phyloP scores from a whole-genome alignment of 1,140 invertebrate species.

The Sminthurinus signatus region DNA sequence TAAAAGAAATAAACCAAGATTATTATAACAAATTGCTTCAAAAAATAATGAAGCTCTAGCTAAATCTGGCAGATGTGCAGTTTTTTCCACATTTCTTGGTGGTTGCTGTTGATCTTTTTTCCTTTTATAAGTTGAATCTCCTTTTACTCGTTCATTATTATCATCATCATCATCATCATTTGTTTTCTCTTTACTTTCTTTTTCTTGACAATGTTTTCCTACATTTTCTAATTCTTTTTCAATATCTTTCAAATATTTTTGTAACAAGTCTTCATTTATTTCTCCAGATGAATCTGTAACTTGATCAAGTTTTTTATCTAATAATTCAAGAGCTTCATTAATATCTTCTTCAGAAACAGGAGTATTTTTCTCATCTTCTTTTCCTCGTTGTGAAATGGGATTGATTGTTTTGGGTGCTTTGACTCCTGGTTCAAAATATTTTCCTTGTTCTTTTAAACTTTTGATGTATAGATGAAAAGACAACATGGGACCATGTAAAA shows the following conservation, averaged over 20 bases:
- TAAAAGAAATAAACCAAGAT: constrained; percentile 67
- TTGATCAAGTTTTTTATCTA: neutral
- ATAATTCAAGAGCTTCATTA: too few species aligned
- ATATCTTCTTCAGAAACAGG: neutral
- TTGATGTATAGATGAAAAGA: constrained; percentile 23
- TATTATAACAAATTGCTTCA: constrained; percentile 64
- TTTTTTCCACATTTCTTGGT: neutral
- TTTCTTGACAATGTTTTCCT: neutral
- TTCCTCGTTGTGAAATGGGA: neutral
- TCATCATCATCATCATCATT: too few species aligned
- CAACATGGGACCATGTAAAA: constrained; percentile 35
- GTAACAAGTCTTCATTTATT: neutral
- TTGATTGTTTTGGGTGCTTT: neutral
- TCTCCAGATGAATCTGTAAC: neutral
- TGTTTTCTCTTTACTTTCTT: neutral
- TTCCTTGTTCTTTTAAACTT: constrained; percentile 16
- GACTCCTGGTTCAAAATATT: constrained; percentile 8
- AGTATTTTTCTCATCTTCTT: neutral
- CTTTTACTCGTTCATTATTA: too few species aligned
- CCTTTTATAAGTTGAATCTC: neutral
- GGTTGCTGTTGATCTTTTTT: neutral
- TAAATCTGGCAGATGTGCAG: constrained; percentile 26
- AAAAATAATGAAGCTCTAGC: constrained; percentile 51
- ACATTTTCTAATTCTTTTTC: neutral
- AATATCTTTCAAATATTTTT: constrained; percentile 3